A percentile compares a stretch with the other conserved stretches of the same genome.
These are phyloP conservation scores for Eupristina koningsbergeri DNA, from an alignment of 1,140 invertebrate genomes.

Conservation along the genomic window DNA sequence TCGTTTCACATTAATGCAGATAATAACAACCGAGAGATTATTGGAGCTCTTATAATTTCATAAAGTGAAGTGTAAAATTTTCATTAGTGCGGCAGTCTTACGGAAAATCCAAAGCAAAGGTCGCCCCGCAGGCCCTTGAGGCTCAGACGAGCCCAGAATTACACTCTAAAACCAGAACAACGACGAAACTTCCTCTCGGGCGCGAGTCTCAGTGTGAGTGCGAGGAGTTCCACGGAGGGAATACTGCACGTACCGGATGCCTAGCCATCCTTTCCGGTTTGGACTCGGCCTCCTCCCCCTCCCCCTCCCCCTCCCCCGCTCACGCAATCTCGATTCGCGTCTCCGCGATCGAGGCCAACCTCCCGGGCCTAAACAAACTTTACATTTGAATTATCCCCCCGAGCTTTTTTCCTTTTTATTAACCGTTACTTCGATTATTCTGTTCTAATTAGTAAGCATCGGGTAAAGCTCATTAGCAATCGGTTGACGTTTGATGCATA, in stretches of 20 bases:
- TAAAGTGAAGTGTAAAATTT: background rate
- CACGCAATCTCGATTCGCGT: background rate
- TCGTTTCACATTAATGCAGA: too few species aligned
- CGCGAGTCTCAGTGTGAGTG: too few species aligned
- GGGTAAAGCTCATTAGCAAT: background rate
- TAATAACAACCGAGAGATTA: background rate
- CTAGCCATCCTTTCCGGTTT: background rate
- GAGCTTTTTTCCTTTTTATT: too few species aligned
- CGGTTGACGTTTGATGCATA: background rate
- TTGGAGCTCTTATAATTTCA: background rate
- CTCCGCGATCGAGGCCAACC: background rate
- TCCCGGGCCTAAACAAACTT: background rate
- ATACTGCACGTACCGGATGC: background rate
- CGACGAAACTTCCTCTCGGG: background rate
- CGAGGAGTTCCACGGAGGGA: too few species aligned
- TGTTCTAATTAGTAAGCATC: too few species aligned
- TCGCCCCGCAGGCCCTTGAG: background rate
- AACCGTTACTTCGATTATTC: too few species aligned
- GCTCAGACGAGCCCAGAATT: slow-evolving; percentile 17
- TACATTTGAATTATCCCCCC: background rate
- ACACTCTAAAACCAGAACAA: background rate
- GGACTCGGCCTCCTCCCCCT: too few species aligned
- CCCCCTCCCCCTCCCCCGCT: too few species aligned
- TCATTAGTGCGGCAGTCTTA: slow-evolving; percentile 24
- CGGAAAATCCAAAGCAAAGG: slow-evolving; percentile 15